Percentiles rank a stretch among this genome's conserved stretches.
Evolutionary conservation across 2,113 vertebrate genomes (phyloP).

Genomic region (Saguinus imperator): DNA sequence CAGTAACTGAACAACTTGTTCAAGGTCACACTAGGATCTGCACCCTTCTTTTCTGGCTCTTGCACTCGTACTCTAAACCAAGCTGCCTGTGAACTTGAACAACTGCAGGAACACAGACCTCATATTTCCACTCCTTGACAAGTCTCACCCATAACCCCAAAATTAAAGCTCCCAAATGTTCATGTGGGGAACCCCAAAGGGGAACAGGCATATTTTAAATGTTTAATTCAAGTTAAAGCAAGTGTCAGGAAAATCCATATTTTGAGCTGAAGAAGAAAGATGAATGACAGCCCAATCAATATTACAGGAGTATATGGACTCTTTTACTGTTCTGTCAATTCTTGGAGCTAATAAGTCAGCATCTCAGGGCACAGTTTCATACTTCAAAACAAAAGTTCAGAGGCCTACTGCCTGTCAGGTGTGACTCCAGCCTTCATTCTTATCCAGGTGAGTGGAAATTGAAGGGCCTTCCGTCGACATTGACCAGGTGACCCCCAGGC

Average conservation of each 20-base stretch:
- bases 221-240: conserved; percentile 77
- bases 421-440: neutral
- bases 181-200: conserved; percentile 19
- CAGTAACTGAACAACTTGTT: neutral
- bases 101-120: neutral
- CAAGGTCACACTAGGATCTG: neutral
- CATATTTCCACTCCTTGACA: conserved; percentile 25
- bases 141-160: neutral
- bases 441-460: neutral
- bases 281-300: conserved; percentile 71
- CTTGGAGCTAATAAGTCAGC: conserved; percentile 71
- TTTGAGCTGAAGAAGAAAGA: conserved; percentile 70
- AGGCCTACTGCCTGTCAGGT: neutral
- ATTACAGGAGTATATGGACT: conserved; percentile 72
- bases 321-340: conserved; percentile 75
- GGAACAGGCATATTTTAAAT: conserved; percentile 67
- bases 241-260: conserved; percentile 78
- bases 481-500: neutral
- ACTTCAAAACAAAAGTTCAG: conserved; percentile 65
- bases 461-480: neutral
- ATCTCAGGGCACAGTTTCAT: conserved; percentile 52
- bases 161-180: conserved; percentile 35
- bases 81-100: neutral
- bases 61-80: neutral
- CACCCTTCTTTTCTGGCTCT: neutral